Percentiles rank a stretch among this genome's conserved stretches.
These are phyloP conservation scores for Selene dorsalis DNA, from an alignment of 2,797 vertebrate species.

Conservation along the genomic window DNA sequence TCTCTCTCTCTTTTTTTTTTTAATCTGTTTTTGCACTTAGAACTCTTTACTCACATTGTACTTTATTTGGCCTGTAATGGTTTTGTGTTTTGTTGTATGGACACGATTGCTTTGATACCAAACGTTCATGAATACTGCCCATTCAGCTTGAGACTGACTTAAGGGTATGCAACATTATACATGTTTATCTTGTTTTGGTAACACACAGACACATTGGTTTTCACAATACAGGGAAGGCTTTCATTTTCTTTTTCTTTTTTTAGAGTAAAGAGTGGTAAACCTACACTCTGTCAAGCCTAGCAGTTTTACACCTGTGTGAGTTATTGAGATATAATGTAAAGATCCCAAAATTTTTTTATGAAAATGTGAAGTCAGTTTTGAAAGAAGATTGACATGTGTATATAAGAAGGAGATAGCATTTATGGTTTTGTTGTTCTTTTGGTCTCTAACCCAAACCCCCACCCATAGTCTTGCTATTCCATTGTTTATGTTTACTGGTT, in stretches of 20 bases:
- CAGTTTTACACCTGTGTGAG: conserved; percentile 62
- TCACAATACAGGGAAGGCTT: conserved; percentile 26
- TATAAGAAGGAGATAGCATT: conserved; percentile 62
- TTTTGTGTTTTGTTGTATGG: conserved; percentile 66
- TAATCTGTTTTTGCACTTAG: conserved; percentile 22
- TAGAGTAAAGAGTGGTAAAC: conserved; percentile 49
- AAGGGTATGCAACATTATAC: conserved; percentile 31
- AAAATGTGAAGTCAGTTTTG: conserved; percentile 54
- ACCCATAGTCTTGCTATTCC: conserved; percentile 27
- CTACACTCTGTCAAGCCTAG: conserved; percentile 48
- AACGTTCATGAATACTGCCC: conserved; percentile 45
- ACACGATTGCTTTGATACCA: conserved; percentile 53
- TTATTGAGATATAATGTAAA: conserved; percentile 54
- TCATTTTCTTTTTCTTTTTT: background rate
- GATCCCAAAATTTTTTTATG: conserved; percentile 50
- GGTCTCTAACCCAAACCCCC: background rate
- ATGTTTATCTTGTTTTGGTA: conserved; percentile 30
- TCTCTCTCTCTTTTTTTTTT: background rate
- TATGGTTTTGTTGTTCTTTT: conserved; percentile 57
- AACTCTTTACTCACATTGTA: conserved; percentile 44
- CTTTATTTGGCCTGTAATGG: conserved; percentile 56
- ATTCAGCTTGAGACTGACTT: conserved; percentile 37
- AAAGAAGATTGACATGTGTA: conserved; percentile 52
- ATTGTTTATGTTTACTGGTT: conserved; percentile 46
- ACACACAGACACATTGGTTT: background rate